Evolutionary conservation across 2,888 invertebrate species (phyloP), one percentile per base, ranked within the genome.

Genomic region (Campoplex nolae): DNA sequence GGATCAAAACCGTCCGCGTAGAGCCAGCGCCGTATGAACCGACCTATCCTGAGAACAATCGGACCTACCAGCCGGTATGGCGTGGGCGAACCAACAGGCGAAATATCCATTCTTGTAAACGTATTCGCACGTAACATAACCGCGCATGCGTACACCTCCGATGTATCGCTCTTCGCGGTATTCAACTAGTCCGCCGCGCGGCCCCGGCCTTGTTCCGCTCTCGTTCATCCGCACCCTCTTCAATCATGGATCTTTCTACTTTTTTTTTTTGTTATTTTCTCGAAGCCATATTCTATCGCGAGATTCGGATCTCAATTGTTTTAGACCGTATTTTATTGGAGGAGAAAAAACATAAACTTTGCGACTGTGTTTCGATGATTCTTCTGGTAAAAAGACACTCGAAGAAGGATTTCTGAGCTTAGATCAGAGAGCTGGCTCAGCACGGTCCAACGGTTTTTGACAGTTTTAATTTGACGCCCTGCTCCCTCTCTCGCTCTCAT

Each of bases 1-100:
- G 76, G 65, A 76, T 76, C 68, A 62, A 65, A 81, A 80, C 71
- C 11, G 48, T 48, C 6, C 62, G 75, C 38, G 38, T 6, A 16
- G 28, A n/a, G 28, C 78, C 18, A 54, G 56, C 71, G 28, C 58
- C 32, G 4, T 32, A 62, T 13, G 13, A 28, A 58, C 78, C 70
- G 78, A 83, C 74, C 88, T 91, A 93, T 93, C 93, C 92, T 93
- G 93, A 92, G 93, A 93, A 93, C 93, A 93, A 93, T 93, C 93
- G 92, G 92, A 93, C 91, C 93, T 92, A 93, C 92, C 91, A 89
- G 91, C 91, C 88, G 90, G 79, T 74, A 90, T 89, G 85, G 92
- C 91, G 93, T 93, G 92, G 93, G 93, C 93, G 93, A 92, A 13
- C 89, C 90, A 6, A 90, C 88, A 89, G 85, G 90, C 90, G 86